Evolutionary conservation across 2,113 vertebrate species (phyloP).

Genomic region (Poeciliopsis prolifica): DNA sequence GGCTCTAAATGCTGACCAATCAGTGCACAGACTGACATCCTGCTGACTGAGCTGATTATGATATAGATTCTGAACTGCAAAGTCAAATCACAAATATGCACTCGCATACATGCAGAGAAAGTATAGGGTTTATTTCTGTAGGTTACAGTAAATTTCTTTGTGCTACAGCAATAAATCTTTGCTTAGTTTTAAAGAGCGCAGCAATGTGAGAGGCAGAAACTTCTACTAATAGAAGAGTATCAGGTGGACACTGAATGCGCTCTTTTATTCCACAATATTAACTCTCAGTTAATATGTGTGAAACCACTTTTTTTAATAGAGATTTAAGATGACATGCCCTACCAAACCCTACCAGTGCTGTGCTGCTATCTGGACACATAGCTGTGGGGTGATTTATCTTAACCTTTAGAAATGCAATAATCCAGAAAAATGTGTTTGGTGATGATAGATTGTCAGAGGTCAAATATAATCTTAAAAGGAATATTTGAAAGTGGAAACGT

Average conservation of each 20-base stretch:
- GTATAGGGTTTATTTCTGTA: neutral
- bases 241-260: neutral
- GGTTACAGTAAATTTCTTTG: neutral
- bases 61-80: conserved; percentile 2
- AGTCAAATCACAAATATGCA: conserved; percentile 12
- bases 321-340: neutral
- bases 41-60: conserved; percentile 40
- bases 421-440: neutral
- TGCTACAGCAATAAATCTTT: neutral
- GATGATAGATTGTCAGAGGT: neutral
- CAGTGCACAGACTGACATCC: conserved; percentile 33
- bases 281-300: neutral
- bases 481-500: conserved; percentile 2
- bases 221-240: neutral
- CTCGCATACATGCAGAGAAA: neutral
- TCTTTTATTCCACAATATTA: neutral
- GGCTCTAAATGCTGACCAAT: conserved; percentile 34
- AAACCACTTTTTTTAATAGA: neutral
- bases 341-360: neutral
- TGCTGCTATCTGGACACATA: neutral
- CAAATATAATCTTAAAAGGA: conserved; percentile 2
- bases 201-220: neutral
- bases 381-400: neutral
- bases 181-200: neutral
- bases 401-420: conserved; percentile 3